Evolutionary conservation across 2,888 invertebrate species (phyloP), one percentile per base, ranked within the genome.

Genomic region (Phania funesta): DNA sequence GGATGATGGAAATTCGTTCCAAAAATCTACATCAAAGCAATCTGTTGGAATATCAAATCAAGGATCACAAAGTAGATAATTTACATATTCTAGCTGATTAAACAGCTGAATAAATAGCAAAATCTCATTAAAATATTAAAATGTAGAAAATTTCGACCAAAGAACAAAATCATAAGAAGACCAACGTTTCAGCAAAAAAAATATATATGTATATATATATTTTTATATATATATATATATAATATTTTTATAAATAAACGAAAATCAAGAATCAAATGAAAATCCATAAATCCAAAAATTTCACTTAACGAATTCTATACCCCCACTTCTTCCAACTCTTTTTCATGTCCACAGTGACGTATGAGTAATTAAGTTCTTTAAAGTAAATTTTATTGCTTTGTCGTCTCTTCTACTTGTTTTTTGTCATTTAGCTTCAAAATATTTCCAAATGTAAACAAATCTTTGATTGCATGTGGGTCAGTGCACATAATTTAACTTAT

Each of bases 401-500:
- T 7, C 18, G 7, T 58, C 18, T n/a, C 48, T 41, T 52, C 16
- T 44, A 16, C 0, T 44, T 44, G 5, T 18, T 44, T 41, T 54
- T 52, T 73, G 35, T 56, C 56, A 13, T 75, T 64, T 56, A 65
- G 68, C 18, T 80, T 56, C 32, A 50, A 75, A 74, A 52, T 80
- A 29, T 65, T 75, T 76, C 2, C 54, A 54, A 71, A 71, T 70
- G 24, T 16, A 80, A 58, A 65, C 60, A 76, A 76, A 65, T 54
- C 76, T 46, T n/a, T 76, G 80, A 65, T 65, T 76, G 71, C 60
- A 65, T 70, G 70, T 65, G 52, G 71, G 80, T 71, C 58, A 71
- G 22, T 80, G 80, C 71, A 76, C 76, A 76, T 76, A 80, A 80
- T 80, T 80, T 54, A 70, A 76, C 76, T 32, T 60, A 67, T 67